Evolutionary conservation across 1,140 invertebrate species (phyloP).

Genomic region (Agrilus planipennis): DNA sequence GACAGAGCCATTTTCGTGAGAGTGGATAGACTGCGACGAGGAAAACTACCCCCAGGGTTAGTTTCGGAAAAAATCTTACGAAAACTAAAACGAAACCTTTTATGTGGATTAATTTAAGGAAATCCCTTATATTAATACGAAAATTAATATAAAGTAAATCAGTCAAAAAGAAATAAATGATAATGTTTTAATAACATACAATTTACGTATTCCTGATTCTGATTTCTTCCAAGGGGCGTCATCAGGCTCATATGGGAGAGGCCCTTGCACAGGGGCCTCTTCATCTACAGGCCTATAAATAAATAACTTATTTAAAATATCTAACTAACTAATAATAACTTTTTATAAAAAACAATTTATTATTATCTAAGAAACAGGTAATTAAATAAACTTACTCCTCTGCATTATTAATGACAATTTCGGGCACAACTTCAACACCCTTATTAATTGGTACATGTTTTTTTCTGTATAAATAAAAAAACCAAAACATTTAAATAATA

Average conservation of each 20-base stretch:
- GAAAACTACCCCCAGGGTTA: constrained; percentile 47
- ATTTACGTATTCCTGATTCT: constrained; percentile 83
- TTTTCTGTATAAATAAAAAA: not conserved
- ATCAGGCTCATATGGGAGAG: constrained; percentile 87
- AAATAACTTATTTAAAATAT: too few relatives aligned
- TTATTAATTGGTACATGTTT: not conserved
- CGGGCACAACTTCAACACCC: too few relatives aligned
- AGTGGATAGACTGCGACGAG: constrained; percentile 56
- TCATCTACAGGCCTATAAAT: constrained; percentile 45
- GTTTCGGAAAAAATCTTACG: constrained; percentile 56
- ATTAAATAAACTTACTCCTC: too few relatives aligned
- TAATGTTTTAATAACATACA: constrained; percentile 54
- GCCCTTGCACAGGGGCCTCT: constrained; percentile 86
- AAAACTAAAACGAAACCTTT: constrained; percentile 40
- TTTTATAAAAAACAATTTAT: too few relatives aligned
- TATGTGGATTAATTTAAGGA: not conserved
- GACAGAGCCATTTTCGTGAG: constrained; percentile 59
- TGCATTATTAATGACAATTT: too few relatives aligned
- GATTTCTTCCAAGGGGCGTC: constrained; percentile 85
- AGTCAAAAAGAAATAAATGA: not conserved
- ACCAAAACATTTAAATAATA: constrained; percentile 7
- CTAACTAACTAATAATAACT: too few relatives aligned
- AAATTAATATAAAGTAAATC: not conserved
- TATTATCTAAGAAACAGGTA: too few relatives aligned
- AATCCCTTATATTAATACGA: not conserved